phyloP scores from a whole-genome alignment of 2,113 vertebrate genomes.

The Euleptes europaea region DNA sequence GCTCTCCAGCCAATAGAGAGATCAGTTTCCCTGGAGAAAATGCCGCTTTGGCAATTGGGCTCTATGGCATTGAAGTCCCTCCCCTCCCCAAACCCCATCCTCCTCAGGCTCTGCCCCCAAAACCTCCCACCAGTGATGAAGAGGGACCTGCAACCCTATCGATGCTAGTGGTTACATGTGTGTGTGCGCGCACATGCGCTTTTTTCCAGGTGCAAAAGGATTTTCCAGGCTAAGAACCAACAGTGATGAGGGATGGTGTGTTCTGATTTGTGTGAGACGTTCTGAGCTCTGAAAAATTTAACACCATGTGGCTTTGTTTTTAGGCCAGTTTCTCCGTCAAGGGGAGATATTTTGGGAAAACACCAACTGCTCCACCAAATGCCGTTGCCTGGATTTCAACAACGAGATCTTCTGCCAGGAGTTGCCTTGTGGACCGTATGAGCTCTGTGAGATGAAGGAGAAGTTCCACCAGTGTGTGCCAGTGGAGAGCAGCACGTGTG shows the following conservation, averaged over 20 bases:
- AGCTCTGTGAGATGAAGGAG: constrained; percentile 87
- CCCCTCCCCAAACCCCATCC: no score
- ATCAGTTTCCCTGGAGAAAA: no score
- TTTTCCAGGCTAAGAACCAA: not conserved
- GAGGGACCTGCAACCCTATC: no score
- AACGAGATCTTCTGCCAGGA: constrained; percentile 93
- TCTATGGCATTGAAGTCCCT: no score
- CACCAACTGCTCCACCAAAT: constrained; percentile 89
- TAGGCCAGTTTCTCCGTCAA: constrained; percentile 90
- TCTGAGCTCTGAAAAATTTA: not conserved
- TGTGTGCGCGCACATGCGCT: no score
- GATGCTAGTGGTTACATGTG: no score
- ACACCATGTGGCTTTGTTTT: constrained; percentile 48
- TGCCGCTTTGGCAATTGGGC: no score
- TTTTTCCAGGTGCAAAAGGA: fast-evolving
- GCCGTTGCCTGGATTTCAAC: constrained; percentile 91
- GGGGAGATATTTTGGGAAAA: constrained; percentile 96
- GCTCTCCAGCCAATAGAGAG: no score
- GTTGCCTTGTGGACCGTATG: constrained; percentile 86
- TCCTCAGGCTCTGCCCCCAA: no score
- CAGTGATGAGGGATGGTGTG: not conserved
- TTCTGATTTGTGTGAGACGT: not conserved
- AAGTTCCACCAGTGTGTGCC: constrained; percentile 93
- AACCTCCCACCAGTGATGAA: no score
- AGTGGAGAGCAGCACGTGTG: constrained; percentile 92